Evolutionary conservation across 2,888 invertebrate species (phyloP).

Genomic region (Phalangium opilio): DNA sequence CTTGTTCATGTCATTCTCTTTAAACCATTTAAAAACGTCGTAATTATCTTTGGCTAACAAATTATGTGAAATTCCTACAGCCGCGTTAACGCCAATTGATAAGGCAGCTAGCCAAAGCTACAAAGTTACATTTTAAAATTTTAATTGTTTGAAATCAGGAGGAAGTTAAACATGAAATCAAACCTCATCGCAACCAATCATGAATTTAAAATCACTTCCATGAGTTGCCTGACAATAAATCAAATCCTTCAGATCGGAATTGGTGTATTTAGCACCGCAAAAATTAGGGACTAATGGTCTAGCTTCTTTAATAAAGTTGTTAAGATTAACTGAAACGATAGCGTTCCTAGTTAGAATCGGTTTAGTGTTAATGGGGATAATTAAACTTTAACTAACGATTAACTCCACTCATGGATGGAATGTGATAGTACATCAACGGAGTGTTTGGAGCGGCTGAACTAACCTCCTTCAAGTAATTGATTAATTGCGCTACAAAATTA

Average conservation of each 20-base stretch:
- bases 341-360: not conserved
- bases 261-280: slow-evolving; percentile 67
- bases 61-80: slow-evolving; percentile 13
- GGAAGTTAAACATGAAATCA: not conserved
- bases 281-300: slow-evolving; percentile 46
- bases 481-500: slow-evolving; percentile 39
- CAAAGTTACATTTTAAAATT: not conserved
- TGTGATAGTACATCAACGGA: slow-evolving; percentile 69
- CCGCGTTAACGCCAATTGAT: slow-evolving; percentile 12
- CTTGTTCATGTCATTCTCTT: too few species aligned
- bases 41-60: slow-evolving; percentile 8
- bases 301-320: slow-evolving; percentile 10
- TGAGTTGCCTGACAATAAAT: slow-evolving; percentile 35
- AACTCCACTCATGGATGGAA: slow-evolving; percentile 54
- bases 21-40: too few species aligned
- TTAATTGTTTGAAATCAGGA: not conserved
- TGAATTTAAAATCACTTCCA: slow-evolving; percentile 13
- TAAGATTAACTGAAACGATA: slow-evolving; percentile 7
- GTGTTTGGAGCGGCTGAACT: slow-evolving; percentile 53
- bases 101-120: slow-evolving; percentile 14
- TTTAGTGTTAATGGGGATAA: too few species aligned
- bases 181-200: slow-evolving; percentile 20
- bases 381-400: slow-evolving; percentile 44
- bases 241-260: slow-evolving; percentile 51
- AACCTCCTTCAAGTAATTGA: slow-evolving; percentile 48